Percentiles rank a stretch among this genome's conserved stretches.
phyloP scores from a whole-genome alignment of 2,888 invertebrate species.

The Nymphalis polychloros region DNA sequence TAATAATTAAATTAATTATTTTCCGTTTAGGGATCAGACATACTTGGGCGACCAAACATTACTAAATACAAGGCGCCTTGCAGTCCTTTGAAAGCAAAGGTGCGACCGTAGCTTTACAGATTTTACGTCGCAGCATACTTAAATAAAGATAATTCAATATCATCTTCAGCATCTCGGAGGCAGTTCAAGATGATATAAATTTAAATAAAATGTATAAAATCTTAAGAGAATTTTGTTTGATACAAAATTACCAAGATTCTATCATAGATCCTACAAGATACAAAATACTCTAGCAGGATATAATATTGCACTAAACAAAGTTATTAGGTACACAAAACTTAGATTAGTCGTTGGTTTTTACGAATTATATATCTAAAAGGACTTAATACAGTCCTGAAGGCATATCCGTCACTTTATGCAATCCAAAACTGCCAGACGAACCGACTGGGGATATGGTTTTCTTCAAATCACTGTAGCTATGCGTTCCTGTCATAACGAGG shows the following conservation, averaged over 20 bases:
- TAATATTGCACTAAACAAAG: conserved; percentile 77
- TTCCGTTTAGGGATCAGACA: not conserved
- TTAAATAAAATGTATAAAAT: conserved; percentile 43
- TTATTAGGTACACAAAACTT: conserved; percentile 69
- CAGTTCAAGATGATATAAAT: conserved; percentile 15
- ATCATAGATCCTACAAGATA: conserved; percentile 16
- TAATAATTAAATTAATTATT: not conserved
- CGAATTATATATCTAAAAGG: conserved; percentile 26
- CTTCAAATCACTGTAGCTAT: conserved; percentile 73
- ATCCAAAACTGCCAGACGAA: conserved; percentile 66
- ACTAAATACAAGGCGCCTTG: too few relatives aligned
- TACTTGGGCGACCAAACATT: not conserved
- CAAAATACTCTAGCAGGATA: conserved; percentile 24
- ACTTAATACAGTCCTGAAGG: conserved; percentile 86
- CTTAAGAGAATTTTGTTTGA: conserved; percentile 77
- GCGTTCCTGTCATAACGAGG: conserved; percentile 69
- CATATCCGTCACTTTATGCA: conserved; percentile 86
- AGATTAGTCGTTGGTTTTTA: conserved; percentile 78
- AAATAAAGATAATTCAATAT: too few relatives aligned
- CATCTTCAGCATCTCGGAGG: conserved; percentile 23
- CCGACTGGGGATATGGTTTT: conserved; percentile 70
- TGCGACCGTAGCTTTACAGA: not conserved
- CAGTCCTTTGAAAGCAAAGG: not conserved
- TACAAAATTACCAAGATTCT: conserved; percentile 79
- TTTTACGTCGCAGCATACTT: too few relatives aligned